These are phyloP conservation scores for Betta splendens DNA, from an alignment of 2,797 vertebrate genomes.

Conservation along the genomic window DNA sequence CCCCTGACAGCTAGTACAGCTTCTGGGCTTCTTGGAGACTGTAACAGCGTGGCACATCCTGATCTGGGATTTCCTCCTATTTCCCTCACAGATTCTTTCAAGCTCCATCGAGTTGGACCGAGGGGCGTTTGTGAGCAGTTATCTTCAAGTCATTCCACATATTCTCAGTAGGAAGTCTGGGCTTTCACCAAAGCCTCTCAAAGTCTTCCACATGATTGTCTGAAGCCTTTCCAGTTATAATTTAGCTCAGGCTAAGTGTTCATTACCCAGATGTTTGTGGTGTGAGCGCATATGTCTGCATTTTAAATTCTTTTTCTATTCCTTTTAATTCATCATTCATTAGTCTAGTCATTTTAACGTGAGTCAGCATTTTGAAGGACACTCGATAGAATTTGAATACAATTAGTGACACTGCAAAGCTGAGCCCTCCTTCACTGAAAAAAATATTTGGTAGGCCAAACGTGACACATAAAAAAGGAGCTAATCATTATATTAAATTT, in stretches of 20 bases:
- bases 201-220: constrained; percentile 11
- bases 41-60: constrained; percentile 10
- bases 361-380: constrained; percentile 32
- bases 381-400: constrained; percentile 15
- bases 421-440: constrained; percentile 9
- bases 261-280: constrained; percentile 21
- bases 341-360: constrained; percentile 5
- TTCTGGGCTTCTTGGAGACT: constrained; percentile 20
- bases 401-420: constrained; percentile 1
- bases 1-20: constrained; percentile 10
- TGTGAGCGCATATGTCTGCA: no score
- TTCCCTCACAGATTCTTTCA: constrained; percentile 19
- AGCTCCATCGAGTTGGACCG: neutral
- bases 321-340: constrained; percentile 11
- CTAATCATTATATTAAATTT: no score
- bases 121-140: neutral
- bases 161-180: constrained; percentile 18
- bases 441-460: constrained; percentile 7
- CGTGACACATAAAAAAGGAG: no score
- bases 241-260: constrained; percentile 20
- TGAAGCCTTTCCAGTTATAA: constrained; percentile 29
- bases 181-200: constrained; percentile 20
- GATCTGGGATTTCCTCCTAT: constrained; percentile 19
- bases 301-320: constrained; percentile 5
- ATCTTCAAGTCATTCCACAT: constrained; percentile 19